phyloP scores from a whole-genome alignment of 2,113 vertebrate species.

The Pantherophis guttatus region DNA sequence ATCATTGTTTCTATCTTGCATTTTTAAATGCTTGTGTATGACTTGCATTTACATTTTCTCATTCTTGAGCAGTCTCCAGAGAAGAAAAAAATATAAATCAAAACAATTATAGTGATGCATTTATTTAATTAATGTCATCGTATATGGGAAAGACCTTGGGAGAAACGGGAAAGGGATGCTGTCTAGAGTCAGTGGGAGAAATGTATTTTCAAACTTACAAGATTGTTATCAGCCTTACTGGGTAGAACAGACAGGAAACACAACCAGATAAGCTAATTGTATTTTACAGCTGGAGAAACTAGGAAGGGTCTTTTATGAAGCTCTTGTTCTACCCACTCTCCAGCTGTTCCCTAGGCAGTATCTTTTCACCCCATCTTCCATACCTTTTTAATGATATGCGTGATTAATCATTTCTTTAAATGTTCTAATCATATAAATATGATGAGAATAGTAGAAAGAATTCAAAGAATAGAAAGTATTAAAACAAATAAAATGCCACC shows the following conservation, averaged over 20 bases:
- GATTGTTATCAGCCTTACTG: neutral
- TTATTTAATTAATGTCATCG: neutral
- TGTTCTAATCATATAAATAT: neutral
- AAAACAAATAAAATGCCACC: neutral
- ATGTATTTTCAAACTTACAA: neutral
- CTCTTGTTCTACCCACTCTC: neutral
- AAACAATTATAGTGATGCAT: neutral
- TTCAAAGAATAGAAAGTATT: too few species aligned
- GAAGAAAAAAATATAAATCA: neutral
- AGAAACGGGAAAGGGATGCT: neutral
- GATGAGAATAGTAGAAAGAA: neutral
- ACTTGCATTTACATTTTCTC: neutral
- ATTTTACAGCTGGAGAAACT: neutral
- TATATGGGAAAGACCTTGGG: neutral
- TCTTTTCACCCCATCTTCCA: neutral
- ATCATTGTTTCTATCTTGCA: neutral
- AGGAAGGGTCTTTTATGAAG: neutral
- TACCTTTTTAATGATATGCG: neutral
- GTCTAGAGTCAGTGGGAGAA: neutral
- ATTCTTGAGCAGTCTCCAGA: neutral
- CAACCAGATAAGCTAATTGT: neutral
- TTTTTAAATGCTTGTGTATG: neutral
- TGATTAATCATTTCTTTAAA: neutral
- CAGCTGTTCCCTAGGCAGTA: neutral
- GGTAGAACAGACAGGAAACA: neutral